Base-by-base conservation (phyloP, 2,888 invertebrate species). In the Villa cingulata region DNA sequence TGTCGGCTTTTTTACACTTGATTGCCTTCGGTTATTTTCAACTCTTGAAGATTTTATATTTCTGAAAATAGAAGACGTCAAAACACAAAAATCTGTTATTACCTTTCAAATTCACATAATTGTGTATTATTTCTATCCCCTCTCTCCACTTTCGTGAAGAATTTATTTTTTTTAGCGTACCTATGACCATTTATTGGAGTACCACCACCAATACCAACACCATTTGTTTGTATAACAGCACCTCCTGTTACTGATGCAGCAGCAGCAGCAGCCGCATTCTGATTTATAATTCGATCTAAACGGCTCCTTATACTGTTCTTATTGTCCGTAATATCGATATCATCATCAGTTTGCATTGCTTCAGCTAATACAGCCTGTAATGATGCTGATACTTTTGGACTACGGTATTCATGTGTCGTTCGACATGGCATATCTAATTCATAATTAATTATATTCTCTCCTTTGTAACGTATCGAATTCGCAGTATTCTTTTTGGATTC, bases 361-460 rank as follows among this genome's bases (percentile, higher is more conserved):
- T 70, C 69, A 1, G 68, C 70, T 2, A 70, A 55, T 6, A 70
- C 70, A 0, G 70, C 70, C 51, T 70, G 68, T 23, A 70, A 46
- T 1, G 69, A 68, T 15, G 70, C 66, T 2, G 70, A 69, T 1
- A 70, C 66, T 51, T 66, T 69, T 38, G 70, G 70, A 27, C 65
- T 62, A 36, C 64, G 63, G 51, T 70, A 70, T 54, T 70, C 70
- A 48, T 68, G 68, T 3, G 70, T 70, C 34, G 70, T 70, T 48
- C 70, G 63, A 48, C 68, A 64, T 12, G 70, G 70, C 70, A 70
- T 68, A 50, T 70, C 70, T 45, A 70, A 54, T 49, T 70, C 70
- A 48, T 70, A 68, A 50, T 57, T 62, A 15, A 69, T 60, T 44
- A 70, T 70, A 51, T 70, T 70, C 49, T 70, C 70, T 51, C 63